Base-by-base conservation (phyloP, 2,888 invertebrate genomes). In the Aromia moschata region DNA sequence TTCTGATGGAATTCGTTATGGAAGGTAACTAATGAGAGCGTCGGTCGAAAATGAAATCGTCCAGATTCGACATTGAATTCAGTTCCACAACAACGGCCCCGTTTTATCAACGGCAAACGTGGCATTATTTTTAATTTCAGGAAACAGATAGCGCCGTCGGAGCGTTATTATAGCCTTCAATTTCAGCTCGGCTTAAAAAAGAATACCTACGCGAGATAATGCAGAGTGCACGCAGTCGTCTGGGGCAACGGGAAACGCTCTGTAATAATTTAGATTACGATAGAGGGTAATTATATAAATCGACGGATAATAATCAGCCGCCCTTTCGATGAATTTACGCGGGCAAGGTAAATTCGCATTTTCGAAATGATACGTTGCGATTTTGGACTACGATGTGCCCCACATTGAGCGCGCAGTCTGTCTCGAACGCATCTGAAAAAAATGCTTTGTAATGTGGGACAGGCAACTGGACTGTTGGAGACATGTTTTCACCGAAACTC, bases 71-170 rank as follows among this genome's bases (percentile, higher is more conserved):
- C 64, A 66, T 62, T 57, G 60, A 58, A 67, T 62, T 62, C 61
- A 57, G 59, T 62, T 55, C 41, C 55, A 44, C 59, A 68, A 66
- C 65, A 65, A 66, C 65, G 61, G 61, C 62, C 60, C 46, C 58
- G 56, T 66, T 68, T 69, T 49, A 64, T 31, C 46, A 51, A 53
- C 64, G 64, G 56, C 62, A 70, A 73, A 71, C 70, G 59, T 68
- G 63, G 65, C 65, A 72, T 73, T 73, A 73, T 71, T 72, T 69
- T 72, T 72, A 71, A 72, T 74, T 73, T 70, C 72, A 70, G 73
- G 73, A 73, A 72, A 61, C 70, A 71, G 68, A 69, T 69, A 72
- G 66, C 61, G 69, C 59, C 67, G 65, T 64, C 59, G 64, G 60
- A 65, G 58, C 69, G 11, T 65, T 67, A 70, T 70, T 67, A 68